Percentiles rank a stretch among this genome's conserved stretches.
phyloP scores from a whole-genome alignment of 2,113 vertebrate species.

The Tylochromis polylepis region DNA sequence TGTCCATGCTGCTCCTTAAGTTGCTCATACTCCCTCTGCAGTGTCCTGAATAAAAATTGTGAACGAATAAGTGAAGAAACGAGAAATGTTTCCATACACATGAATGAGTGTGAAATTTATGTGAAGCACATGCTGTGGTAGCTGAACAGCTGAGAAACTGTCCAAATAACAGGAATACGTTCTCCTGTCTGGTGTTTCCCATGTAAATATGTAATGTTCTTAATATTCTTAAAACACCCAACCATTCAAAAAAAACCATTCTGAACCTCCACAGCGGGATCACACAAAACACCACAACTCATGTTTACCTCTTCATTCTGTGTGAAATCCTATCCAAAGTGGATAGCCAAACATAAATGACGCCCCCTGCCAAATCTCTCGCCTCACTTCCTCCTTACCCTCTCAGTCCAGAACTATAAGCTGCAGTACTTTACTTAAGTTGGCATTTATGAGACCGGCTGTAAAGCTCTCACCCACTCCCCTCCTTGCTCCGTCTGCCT shows the following conservation, averaged over 20 bases:
- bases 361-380: not conserved
- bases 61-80: not conserved
- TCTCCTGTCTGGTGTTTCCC: not conserved
- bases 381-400: not conserved
- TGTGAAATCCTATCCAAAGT: constrained; percentile 27
- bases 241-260: not conserved
- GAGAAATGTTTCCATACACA: not conserved
- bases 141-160: not conserved
- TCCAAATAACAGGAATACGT: not conserved
- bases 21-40: constrained; percentile 90
- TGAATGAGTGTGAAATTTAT: not conserved
- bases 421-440: constrained; percentile 42
- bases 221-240: not conserved
- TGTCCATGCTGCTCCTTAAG: constrained; percentile 86
- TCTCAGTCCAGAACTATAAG: constrained; percentile 24
- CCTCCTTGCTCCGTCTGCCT: not conserved
- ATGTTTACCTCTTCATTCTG: constrained; percentile 11
- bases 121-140: not conserved
- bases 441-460: constrained; percentile 48
- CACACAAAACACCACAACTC: not conserved
- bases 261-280: not conserved
- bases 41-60: constrained; percentile 64
- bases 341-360: constrained; percentile 28
- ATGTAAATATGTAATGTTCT: not conserved
- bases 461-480: constrained; percentile 7